Evolutionary conservation across 2,113 vertebrate genomes (phyloP), one percentile per base, ranked within the genome.

Genomic region (human): DNA sequence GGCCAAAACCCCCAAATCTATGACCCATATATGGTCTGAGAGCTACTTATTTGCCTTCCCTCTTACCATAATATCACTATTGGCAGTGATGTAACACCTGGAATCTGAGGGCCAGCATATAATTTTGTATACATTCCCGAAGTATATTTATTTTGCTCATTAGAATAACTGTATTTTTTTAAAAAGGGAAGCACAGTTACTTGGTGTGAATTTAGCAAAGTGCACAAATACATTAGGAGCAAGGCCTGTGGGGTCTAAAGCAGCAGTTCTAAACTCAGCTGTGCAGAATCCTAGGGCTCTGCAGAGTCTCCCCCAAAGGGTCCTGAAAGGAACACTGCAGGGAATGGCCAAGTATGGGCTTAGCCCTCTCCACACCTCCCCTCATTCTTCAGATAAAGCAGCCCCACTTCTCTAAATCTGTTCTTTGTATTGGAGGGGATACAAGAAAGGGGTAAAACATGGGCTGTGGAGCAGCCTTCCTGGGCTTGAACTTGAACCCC

Each of bases 191-290:
- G 11, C 25, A 38, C 23, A 66, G 27, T 66, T 86, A 79, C 23
- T 61, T 43, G 22, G 7, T 81, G 57, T 82, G 52, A 93, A 76
- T 94, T 91, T 75, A 73, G 8, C 22, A 30, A 92, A 86, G 73
- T 64, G 6, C 52, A 23, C 23, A 76, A 50, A 80, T 38, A 9
- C 8, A 4, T 45, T 61, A 61, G 83, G 72, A 81, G 11, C 10
- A 8, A 61, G 38, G 9, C 30, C 52, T 3, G 0, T 30, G 18
- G 14, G 25, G 5, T 48, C 80, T 76, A 43, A 43, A 57, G 32
- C 30, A 30, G 12, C 16, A 8, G 20, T 40, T 81, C 88, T 75
- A 83, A 90, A 84, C 72, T 14, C 18, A 80, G 45, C 45, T 68
- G 3, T 4, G 22, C 0, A 2, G 55, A 64, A 3, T n/a, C 22